These are phyloP conservation scores for Pseudorasbora parva DNA, from an alignment of 2,113 vertebrate genomes.

Conservation along the genomic window DNA sequence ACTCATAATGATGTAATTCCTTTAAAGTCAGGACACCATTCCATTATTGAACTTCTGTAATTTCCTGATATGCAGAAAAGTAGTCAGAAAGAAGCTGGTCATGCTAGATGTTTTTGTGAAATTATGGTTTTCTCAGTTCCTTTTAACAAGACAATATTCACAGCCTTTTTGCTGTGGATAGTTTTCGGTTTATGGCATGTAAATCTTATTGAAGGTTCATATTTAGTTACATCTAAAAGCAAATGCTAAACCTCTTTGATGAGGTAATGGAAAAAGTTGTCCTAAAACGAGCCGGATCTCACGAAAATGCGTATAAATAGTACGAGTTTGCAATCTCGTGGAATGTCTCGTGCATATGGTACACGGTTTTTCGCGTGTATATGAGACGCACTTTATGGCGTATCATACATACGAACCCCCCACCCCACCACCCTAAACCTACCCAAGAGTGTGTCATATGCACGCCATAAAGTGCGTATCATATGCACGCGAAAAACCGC, in stretches of 20 bases:
- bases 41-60: conserved; percentile 48
- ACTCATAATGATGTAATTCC: conserved; percentile 50
- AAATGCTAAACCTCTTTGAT: background rate
- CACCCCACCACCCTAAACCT: no score
- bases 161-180: background rate
- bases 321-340: no score
- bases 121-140: background rate
- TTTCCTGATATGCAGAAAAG: conserved; percentile 16
- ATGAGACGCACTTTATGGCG: no score
- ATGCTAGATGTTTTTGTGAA: background rate
- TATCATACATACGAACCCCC: no score
- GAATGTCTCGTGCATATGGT: no score
- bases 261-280: background rate
- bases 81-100: background rate
- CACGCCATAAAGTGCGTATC: no score
- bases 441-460: no score
- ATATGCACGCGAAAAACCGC: no score
- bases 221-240: background rate
- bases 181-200: background rate
- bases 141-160: background rate
- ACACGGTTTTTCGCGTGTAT: no score
- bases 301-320: no score
- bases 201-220: background rate
- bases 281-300: no score
- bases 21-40: conserved; percentile 45